phyloP scores from a whole-genome alignment of 2,888 invertebrate genomes.

The Fragum fragum region DNA sequence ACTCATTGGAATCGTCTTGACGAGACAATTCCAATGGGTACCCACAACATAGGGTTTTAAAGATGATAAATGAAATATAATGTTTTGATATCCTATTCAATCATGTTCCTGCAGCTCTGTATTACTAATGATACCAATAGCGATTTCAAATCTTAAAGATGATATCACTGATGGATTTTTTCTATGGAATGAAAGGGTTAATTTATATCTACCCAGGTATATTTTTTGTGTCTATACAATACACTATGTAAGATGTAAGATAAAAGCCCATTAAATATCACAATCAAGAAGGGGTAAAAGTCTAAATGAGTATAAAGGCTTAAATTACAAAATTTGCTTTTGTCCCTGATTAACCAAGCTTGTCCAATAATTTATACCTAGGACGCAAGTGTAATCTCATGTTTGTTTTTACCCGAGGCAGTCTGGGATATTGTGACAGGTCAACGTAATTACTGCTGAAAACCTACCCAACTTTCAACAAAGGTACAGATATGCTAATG shows the following conservation, averaged over 20 bases:
- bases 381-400: conserved; percentile 66
- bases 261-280: conserved; percentile 66
- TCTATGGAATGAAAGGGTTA: conserved; percentile 27
- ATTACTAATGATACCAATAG: too few species aligned
- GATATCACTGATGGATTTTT: neutral
- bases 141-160: neutral
- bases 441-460: conserved; percentile 54
- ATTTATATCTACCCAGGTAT: conserved; percentile 53
- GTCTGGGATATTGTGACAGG: conserved; percentile 59
- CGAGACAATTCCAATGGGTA: too few species aligned
- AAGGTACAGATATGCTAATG: conserved; percentile 35
- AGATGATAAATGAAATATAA: too few species aligned
- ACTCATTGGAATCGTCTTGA: too few species aligned
- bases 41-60: too few species aligned
- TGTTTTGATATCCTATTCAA: too few species aligned
- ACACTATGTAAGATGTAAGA: conserved; percentile 56
- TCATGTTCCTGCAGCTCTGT: too few species aligned
- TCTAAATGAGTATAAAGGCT: conserved; percentile 61
- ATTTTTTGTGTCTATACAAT: conserved; percentile 54
- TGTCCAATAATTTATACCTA: conserved; percentile 69
- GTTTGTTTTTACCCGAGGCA: conserved; percentile 69
- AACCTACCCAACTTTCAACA: conserved; percentile 52
- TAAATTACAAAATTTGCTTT: conserved; percentile 68
- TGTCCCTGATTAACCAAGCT: conserved; percentile 65
- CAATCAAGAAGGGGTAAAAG: conserved; percentile 66